Evolutionary conservation across 2,888 invertebrate genomes (phyloP).

Genomic region (Monopis laevigella): DNA sequence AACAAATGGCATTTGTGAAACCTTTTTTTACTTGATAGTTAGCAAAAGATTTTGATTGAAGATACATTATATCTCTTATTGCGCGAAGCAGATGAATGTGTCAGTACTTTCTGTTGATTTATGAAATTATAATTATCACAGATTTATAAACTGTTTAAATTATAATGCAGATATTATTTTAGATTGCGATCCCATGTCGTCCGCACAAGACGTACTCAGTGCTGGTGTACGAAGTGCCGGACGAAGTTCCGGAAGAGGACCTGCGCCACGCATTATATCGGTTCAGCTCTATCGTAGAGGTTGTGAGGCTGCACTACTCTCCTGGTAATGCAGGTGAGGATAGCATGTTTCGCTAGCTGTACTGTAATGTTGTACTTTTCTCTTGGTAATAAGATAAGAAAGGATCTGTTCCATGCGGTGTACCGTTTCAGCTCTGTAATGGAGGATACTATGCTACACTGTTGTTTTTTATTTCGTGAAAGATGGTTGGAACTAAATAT

Average conservation of each 20-base stretch:
- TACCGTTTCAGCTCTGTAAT: conserved; percentile 84
- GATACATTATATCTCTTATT: no score
- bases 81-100: no score
- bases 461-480: no score
- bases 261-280: conserved; percentile 83
- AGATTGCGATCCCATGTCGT: conserved; percentile 85
- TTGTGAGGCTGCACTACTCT: conserved; percentile 71
- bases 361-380: conserved; percentile 4
- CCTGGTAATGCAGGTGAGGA: conserved; percentile 25
- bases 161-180: no score
- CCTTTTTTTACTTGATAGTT: no score
- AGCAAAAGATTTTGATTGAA: no score
- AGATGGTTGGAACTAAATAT: no score
- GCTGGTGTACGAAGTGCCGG: conserved; percentile 84
- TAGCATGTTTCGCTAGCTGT: not conserved
- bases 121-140: no score
- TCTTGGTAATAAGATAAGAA: no score
- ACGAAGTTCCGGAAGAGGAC: conserved; percentile 86
- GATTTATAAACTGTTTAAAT: no score
- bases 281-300: conserved; percentile 83
- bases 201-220: conserved; percentile 89
- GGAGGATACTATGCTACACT: conserved; percentile 59
- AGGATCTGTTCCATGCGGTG: conserved; percentile 83
- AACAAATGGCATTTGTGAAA: no score
- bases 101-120: no score